Evolutionary conservation across 2,113 vertebrate genomes (phyloP).

Genomic region (Xiphophorus maculatus): DNA sequence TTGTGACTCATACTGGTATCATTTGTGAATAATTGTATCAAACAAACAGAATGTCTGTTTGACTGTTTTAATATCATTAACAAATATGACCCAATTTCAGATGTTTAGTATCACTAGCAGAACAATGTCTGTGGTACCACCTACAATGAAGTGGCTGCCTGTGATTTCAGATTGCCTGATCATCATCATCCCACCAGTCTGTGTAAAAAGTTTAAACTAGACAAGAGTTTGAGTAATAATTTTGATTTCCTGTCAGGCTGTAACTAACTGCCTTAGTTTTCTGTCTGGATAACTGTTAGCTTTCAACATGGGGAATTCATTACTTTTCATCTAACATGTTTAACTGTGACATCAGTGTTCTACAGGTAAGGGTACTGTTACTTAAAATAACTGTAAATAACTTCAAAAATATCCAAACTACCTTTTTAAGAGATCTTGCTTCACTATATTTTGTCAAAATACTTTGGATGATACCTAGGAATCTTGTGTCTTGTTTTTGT

Average conservation of each 20-base stretch:
- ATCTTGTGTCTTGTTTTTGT: constrained; percentile 61
- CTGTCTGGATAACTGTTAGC: background rate
- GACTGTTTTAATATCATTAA: background rate
- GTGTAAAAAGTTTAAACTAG: background rate
- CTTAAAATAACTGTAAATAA: background rate
- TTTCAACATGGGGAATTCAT: background rate
- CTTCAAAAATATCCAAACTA: background rate
- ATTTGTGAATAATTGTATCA: background rate
- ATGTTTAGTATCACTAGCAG: background rate
- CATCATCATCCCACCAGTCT: background rate
- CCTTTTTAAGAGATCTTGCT: constrained; percentile 44
- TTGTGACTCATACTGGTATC: background rate
- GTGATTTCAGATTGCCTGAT: background rate
- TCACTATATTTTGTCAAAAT: constrained; percentile 72
- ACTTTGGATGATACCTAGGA: constrained; percentile 60
- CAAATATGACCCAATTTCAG: background rate
- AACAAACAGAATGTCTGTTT: background rate
- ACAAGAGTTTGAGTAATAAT: background rate
- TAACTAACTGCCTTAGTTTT: background rate
- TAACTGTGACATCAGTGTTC: background rate
- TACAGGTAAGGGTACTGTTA: background rate
- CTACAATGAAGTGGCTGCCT: background rate
- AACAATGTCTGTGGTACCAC: background rate
- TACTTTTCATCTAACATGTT: background rate
- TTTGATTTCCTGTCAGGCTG: background rate